Percentiles rank a stretch among this genome's conserved stretches.
These are phyloP conservation scores for Calvadosia cruxmelitensis DNA, from an alignment of 30 jellyfish, hydroid and myxozoan species.

Conservation along the genomic window DNA sequence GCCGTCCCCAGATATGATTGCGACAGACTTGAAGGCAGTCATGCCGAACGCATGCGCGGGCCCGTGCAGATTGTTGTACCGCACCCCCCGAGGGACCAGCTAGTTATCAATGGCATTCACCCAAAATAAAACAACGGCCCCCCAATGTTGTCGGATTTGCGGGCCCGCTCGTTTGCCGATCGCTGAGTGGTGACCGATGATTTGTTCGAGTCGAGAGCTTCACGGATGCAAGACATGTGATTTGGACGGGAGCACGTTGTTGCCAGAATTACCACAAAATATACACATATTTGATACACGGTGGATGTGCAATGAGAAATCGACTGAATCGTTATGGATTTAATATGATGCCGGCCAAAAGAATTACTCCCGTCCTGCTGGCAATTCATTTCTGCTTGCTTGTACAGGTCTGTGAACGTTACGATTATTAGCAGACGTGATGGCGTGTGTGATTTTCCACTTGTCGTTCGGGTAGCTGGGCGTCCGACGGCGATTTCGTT, in stretches of 20 bases:
- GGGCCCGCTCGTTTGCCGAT: neutral
- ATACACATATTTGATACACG: neutral
- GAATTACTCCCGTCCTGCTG: neutral
- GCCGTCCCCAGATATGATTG: too few species aligned
- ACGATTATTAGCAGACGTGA: too few species aligned
- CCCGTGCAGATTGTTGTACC: neutral
- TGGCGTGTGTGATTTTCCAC: too few species aligned
- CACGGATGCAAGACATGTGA: neutral
- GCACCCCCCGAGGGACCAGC: neutral
- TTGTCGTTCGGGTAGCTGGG: too few species aligned
- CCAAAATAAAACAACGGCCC: neutral
- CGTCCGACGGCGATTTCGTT: too few species aligned
- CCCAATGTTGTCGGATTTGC: conserved; percentile 2
- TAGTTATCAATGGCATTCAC: neutral
- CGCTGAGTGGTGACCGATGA: neutral
- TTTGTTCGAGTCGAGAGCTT: neutral
- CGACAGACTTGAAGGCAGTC: neutral
- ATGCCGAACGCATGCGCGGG: conserved; percentile 5
- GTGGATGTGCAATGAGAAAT: neutral
- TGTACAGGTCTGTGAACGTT: neutral
- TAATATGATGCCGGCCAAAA: neutral
- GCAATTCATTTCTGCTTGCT: neutral
- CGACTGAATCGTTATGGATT: neutral
- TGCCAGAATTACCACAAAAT: too few species aligned
- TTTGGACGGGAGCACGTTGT: neutral